Evolutionary conservation across 2,797 vertebrate genomes (phyloP).

Genomic region (Thaleichthys pacificus): DNA sequence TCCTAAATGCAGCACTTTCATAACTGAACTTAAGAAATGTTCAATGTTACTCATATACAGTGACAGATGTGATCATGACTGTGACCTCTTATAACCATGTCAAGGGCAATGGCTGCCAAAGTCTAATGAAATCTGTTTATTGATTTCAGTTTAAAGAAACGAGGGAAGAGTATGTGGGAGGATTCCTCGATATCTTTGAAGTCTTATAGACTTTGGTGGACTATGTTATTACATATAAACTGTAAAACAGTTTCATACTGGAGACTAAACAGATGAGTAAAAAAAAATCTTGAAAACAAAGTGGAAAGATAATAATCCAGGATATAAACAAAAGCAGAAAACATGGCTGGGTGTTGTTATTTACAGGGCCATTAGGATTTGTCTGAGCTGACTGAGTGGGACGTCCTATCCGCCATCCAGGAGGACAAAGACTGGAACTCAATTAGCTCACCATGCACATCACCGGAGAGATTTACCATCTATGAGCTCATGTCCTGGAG

Average conservation of each 20-base stretch:
- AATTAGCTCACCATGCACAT: constrained; percentile 73
- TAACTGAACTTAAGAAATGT: constrained; percentile 32
- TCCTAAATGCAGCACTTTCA: constrained; percentile 42
- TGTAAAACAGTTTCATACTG: too few relatives aligned
- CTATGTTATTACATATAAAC: too few relatives aligned
- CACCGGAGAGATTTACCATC: constrained; percentile 75
- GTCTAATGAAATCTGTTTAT: constrained; percentile 42
- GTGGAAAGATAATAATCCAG: constrained; percentile 44
- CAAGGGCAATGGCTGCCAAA: constrained; percentile 34
- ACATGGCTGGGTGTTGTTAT: constrained; percentile 14
- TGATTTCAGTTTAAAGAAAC: constrained; percentile 39
- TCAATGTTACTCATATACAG: constrained; percentile 1
- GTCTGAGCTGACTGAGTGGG: constrained; percentile 47
- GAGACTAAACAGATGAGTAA: too few relatives aligned
- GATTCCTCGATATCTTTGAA: not conserved
- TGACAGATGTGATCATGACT: constrained; percentile 21
- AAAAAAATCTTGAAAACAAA: too few relatives aligned
- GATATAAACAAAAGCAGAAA: constrained; percentile 40
- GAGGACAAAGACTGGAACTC: constrained; percentile 79
- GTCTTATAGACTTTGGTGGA: too few relatives aligned
- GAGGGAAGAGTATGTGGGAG: not conserved
- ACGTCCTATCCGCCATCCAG: constrained; percentile 66
- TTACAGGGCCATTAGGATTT: constrained; percentile 49
- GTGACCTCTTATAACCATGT: constrained; percentile 36
- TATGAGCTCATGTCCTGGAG: constrained; percentile 74